Evolutionary conservation across 2,113 vertebrate genomes (phyloP), one percentile per base, ranked within the genome.

Genomic region (Pogonocichla stellata): DNA sequence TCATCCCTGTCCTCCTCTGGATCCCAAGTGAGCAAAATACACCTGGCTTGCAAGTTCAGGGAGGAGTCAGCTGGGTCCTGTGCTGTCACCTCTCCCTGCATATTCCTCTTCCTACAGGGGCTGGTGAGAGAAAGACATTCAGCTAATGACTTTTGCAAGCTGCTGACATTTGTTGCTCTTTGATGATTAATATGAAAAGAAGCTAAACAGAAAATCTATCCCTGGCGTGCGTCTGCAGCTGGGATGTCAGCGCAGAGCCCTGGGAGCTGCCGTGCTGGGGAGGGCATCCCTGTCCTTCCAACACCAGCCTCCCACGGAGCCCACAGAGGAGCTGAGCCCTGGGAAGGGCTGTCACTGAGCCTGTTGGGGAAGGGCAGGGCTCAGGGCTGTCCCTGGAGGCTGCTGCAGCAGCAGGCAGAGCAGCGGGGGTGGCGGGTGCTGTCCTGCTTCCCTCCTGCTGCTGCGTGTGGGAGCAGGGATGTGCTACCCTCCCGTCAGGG

Each of bases 151-250:
- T 87, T 58, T 53, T 74, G 78, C 64, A 62, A 78, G 75, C 66
- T 92, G 72, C 80, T 78, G 69, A 88, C 86, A 50, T 88, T 92
- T 90, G 90, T 92, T 88, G 69, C 80, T 90, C 91, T 92, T 86
- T 94, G 96, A 83, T 92, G 93, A 96, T 96, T 93, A 90, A 69
- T 66, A 86, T 18, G 36, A 82, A 75, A 90, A 94, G 80, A 88
- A 92, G 69, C 77, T 64, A 64, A 95, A 74, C 61, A 87, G 93
- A 62, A 94, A 93, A 97, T 95, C 94, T 80, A 74, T 93, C 61
- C 73, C 58, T 95, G 90, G 88, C 91, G 60, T 6, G 2, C 0
- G 0, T 70, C 87, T 85, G 90, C 82, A 80, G 82, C 95, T 80
- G 86, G 47, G 86, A 92, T 82, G 84, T 89, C 83, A 88, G 82